These are phyloP conservation scores for Eristalinus sepulchralis DNA, from an alignment of 2,888 invertebrate species.

Conservation along the genomic window DNA sequence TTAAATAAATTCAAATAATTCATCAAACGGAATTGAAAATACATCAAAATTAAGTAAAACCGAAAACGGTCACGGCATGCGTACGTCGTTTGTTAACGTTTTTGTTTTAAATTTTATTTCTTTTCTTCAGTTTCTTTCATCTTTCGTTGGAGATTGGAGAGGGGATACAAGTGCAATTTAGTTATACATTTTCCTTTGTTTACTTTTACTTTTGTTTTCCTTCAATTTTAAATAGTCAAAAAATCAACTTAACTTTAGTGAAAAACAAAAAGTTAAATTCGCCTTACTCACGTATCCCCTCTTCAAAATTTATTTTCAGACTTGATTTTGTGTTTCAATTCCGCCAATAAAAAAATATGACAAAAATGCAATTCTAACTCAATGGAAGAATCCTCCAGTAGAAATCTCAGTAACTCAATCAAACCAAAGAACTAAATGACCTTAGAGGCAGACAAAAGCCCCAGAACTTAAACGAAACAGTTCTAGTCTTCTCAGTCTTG, in stretches of 20 bases:
- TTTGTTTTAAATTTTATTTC: slow-evolving; percentile 8
- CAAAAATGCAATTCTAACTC: slow-evolving; percentile 15
- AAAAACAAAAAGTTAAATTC: slow-evolving; percentile 44
- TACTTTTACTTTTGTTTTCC: slow-evolving; percentile 45
- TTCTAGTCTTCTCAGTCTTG: too few species aligned
- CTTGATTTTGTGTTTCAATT: slow-evolving; percentile 75
- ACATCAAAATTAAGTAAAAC: slow-evolving; percentile 56
- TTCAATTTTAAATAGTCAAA: slow-evolving; percentile 31
- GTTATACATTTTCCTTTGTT: slow-evolving; percentile 71
- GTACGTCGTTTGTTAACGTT: slow-evolving; percentile 9
- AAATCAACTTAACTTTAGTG: slow-evolving; percentile 44
- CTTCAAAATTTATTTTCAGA: slow-evolving; percentile 81
- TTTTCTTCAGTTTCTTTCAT: slow-evolving; percentile 32
- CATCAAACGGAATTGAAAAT: slow-evolving; percentile 45
- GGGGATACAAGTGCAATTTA: slow-evolving; percentile 77
- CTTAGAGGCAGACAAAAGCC: neutral
- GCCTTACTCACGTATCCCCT: slow-evolving; percentile 80
- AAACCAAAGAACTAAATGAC: slow-evolving; percentile 29
- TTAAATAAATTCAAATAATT: neutral
- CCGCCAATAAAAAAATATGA: slow-evolving; percentile 37
- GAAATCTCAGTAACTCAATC: neutral
- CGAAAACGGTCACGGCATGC: slow-evolving; percentile 24
- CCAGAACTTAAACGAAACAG: neutral
- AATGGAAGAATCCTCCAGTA: neutral
- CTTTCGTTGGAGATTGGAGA: slow-evolving; percentile 75